Evolutionary conservation across 2,888 invertebrate species (phyloP).

Genomic region (Sturmia bella): DNA sequence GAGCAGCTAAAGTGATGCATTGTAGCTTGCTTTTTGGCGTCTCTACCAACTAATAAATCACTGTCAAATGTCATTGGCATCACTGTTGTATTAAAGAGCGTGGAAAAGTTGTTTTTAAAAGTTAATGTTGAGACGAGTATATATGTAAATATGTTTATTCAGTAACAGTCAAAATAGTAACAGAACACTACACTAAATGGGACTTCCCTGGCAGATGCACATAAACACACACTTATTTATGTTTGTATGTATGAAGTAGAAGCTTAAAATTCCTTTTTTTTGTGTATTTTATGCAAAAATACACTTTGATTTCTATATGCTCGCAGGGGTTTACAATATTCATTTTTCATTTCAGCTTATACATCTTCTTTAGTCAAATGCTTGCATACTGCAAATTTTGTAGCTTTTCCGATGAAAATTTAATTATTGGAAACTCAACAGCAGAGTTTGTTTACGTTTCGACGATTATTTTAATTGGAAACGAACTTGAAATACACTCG

Average conservation of each 20-base stretch:
- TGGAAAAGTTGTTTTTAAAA: constrained; percentile 60
- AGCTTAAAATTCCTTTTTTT: too few relatives aligned
- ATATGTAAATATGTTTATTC: constrained; percentile 44
- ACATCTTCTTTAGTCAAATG: background rate
- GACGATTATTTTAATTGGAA: too few relatives aligned
- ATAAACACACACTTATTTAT: background rate
- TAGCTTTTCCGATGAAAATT: too few relatives aligned
- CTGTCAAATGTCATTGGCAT: constrained; percentile 82
- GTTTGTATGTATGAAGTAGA: too few relatives aligned
- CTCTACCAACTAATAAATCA: constrained; percentile 80
- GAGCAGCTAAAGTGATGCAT: constrained; percentile 72
- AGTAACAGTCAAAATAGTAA: constrained; percentile 48
- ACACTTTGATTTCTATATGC: too few relatives aligned
- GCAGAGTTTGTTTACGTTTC: too few relatives aligned
- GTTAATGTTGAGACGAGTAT: constrained; percentile 55
- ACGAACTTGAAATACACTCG: too few relatives aligned
- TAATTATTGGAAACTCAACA: too few relatives aligned
- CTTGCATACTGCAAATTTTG: too few relatives aligned
- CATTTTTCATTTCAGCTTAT: background rate
- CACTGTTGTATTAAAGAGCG: constrained; percentile 69
- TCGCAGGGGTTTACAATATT: background rate
- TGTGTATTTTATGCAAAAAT: too few relatives aligned
- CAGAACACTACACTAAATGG: background rate
- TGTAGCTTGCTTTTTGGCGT: constrained; percentile 77
- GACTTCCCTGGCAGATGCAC: background rate